Evolutionary conservation across 2,888 invertebrate species (phyloP).

Genomic region (Synanthedon tipuliformis): DNA sequence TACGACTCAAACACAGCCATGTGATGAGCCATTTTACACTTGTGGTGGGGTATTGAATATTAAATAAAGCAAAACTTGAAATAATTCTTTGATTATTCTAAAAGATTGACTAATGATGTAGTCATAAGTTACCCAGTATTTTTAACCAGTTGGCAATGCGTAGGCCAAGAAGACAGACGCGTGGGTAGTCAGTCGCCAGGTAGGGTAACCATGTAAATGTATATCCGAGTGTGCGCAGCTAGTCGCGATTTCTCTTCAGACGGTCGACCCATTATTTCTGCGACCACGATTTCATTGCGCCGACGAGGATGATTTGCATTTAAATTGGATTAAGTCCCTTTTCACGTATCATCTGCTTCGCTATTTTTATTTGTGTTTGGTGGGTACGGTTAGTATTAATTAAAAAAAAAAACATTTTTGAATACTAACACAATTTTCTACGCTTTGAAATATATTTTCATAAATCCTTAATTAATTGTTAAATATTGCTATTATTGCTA

Average conservation of each 20-base stretch:
- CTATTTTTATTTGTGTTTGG: too few relatives aligned
- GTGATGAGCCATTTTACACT: too few relatives aligned
- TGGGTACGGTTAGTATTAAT: too few relatives aligned
- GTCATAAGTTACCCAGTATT: too few relatives aligned
- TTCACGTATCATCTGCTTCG: conserved; percentile 18
- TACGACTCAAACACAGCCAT: too few relatives aligned
- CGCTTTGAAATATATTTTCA: too few relatives aligned
- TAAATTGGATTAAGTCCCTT: conserved; percentile 35
- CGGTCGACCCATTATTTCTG: conserved; percentile 31
- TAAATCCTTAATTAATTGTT: too few relatives aligned
- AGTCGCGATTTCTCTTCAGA: conserved; percentile 8
- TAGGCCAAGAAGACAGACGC: conserved; percentile 17
- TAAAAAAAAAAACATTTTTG: too few relatives aligned
- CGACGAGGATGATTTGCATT: conserved; percentile 25
- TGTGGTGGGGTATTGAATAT: too few relatives aligned
- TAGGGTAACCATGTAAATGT: conserved; percentile 21
- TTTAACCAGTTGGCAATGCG: conserved; percentile 17
- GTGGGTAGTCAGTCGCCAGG: conserved; percentile 11
- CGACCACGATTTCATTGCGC: conserved; percentile 36
- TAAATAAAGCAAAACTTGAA: conserved; percentile 5
- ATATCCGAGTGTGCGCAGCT: neutral
- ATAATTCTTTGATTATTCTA: neutral
- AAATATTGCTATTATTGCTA: too few relatives aligned
- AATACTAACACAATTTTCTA: too few relatives aligned
- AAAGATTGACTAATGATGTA: conserved; percentile 6